Conservation (phyloP, 2,797 vertebrate genomes). For the Australoheros facetus region DNA sequence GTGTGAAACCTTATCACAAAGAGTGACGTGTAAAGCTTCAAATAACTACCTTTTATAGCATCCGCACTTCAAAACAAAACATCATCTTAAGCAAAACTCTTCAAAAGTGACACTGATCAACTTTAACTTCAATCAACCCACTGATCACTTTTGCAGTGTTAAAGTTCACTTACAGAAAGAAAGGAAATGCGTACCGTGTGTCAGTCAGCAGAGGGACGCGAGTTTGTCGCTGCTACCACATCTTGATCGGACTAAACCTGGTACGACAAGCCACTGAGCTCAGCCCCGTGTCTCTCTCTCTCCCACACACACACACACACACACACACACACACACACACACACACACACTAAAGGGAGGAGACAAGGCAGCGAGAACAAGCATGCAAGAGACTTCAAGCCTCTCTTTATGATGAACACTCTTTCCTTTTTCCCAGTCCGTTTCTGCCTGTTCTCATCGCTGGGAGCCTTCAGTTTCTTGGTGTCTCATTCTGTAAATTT, state of each 20-base stretch:
- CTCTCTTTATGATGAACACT: constrained; percentile 13
- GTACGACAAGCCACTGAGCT: constrained; percentile 49
- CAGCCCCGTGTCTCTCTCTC: constrained; percentile 20
- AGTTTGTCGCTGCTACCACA: constrained; percentile 28
- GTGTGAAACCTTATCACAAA: neutral
- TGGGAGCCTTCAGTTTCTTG: neutral
- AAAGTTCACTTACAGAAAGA: constrained; percentile 33
- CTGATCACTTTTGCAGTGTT: constrained; percentile 4
- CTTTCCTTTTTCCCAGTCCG: constrained; percentile 5
- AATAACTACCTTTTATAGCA: neutral
- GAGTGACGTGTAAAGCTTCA: neutral
- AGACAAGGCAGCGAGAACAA: constrained; percentile 42
- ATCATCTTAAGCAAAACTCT: neutral
- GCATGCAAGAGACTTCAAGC: constrained; percentile 26
- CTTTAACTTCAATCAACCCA: constrained; percentile 2
- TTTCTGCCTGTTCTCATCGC: neutral
- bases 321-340: neutral
- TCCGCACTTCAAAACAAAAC: neutral
- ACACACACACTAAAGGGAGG: constrained; percentile 46
- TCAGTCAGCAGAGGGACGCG: constrained; percentile 20
- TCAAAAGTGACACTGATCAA: neutral
- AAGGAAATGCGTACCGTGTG: constrained; percentile 57
- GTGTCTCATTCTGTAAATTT: constrained; percentile 19
- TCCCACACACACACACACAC: neutral
- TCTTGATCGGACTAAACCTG: constrained; percentile 44